Evolutionary conservation across 1,140 invertebrate species (phyloP).

Genomic region (Coelopa frigida): DNA sequence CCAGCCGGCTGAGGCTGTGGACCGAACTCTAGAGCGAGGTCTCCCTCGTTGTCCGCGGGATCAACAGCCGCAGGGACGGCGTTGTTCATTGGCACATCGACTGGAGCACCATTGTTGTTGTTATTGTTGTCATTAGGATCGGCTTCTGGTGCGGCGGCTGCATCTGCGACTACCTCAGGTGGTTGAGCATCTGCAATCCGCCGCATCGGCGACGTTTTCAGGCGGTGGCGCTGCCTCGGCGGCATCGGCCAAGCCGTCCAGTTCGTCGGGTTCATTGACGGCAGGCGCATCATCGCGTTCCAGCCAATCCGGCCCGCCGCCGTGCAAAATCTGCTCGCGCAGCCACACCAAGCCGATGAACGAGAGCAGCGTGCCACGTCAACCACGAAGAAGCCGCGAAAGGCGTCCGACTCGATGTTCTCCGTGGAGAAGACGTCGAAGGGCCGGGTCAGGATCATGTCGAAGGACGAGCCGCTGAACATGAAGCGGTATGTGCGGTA

Average conservation of each 20-base stretch:
- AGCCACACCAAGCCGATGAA: slow-evolving; percentile 97
- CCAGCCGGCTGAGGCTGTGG: slow-evolving; percentile 11
- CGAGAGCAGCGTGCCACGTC: slow-evolving; percentile 88
- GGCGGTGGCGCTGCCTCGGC: slow-evolving; percentile 27
- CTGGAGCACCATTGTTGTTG: slow-evolving; percentile 22
- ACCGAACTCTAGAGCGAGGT: slow-evolving; percentile 10
- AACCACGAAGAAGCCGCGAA: slow-evolving; percentile 96
- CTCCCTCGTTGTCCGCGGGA: slow-evolving; percentile 23
- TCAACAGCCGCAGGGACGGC: slow-evolving; percentile 22
- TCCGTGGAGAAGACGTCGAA: slow-evolving; percentile 90
- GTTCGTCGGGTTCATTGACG: slow-evolving; percentile 16
- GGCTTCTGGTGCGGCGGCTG: neutral
- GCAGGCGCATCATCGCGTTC: slow-evolving; percentile 56
- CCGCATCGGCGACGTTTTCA: slow-evolving; percentile 40
- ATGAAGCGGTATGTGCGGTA: slow-evolving; percentile 90
- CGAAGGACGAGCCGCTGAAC: slow-evolving; percentile 84
- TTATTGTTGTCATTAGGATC: slow-evolving; percentile 37
- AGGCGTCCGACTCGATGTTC: slow-evolving; percentile 86
- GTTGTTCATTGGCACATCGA: slow-evolving; percentile 29
- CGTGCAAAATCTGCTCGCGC: slow-evolving; percentile 94
- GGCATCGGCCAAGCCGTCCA: slow-evolving; percentile 14
- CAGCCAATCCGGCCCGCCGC: slow-evolving; percentile 92
- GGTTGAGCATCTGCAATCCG: slow-evolving; percentile 44
- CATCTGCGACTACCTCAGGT: slow-evolving; percentile 6
- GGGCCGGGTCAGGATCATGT: slow-evolving; percentile 75